Evolutionary conservation across 2,797 vertebrate genomes (phyloP).

Genomic region (Molossus alvarezi): DNA sequence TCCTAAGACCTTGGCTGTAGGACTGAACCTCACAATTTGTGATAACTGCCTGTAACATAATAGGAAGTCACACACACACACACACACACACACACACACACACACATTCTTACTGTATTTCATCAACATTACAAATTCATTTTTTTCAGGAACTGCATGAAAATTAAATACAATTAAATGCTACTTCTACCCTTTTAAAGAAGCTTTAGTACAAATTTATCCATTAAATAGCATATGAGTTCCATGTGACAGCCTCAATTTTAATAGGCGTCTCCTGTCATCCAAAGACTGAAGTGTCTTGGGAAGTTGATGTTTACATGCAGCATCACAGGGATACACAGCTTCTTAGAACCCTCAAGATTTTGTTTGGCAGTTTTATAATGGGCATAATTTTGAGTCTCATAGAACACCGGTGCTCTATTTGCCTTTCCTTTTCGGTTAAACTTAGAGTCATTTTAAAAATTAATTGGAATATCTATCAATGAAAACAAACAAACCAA

Average conservation of each 20-base stretch:
- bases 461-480: background rate
- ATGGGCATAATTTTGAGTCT: slow-evolving; percentile 17
- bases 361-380: slow-evolving; percentile 7
- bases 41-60: background rate
- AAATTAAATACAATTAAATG: slow-evolving; percentile 1
- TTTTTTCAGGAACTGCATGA: background rate
- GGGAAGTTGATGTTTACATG: background rate
- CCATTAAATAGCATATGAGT: background rate
- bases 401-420: background rate
- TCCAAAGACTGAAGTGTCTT: background rate
- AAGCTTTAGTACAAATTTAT: background rate
- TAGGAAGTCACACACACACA: background rate
- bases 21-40: background rate
- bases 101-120: background rate
- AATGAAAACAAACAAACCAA: background rate
- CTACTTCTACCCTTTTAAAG: background rate
- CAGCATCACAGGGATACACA: background rate
- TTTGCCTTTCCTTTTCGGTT: slow-evolving; percentile 6
- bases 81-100: background rate
- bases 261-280: background rate
- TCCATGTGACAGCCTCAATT: background rate
- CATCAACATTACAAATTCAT: background rate
- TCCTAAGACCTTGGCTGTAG: background rate
- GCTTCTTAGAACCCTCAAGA: background rate
- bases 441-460: background rate